Evolutionary conservation across 2,888 invertebrate species (phyloP).

Genomic region (Chrysina gloriosa): DNA sequence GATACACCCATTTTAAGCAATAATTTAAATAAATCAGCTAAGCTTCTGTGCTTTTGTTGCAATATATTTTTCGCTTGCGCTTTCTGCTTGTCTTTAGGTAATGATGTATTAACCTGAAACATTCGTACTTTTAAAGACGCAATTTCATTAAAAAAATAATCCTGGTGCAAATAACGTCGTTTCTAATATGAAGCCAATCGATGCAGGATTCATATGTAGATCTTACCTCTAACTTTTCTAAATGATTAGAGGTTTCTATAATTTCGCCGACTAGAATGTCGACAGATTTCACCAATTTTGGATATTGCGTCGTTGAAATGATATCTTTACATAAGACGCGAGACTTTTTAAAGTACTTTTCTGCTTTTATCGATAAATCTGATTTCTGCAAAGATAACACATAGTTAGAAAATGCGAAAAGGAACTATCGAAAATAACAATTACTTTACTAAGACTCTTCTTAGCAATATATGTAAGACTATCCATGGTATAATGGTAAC

Average conservation of each 20-base stretch:
- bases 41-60: constrained; percentile 85
- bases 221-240: constrained; percentile 74
- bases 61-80: constrained; percentile 84
- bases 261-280: constrained; percentile 76
- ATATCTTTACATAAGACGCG: constrained; percentile 74
- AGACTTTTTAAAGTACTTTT: constrained; percentile 69
- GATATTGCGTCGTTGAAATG: constrained; percentile 70
- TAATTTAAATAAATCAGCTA: constrained; percentile 87
- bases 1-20: constrained; percentile 82
- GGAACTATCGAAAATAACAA: neutral
- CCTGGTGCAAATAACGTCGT: too few species aligned
- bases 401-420: neutral
- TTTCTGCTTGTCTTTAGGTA: constrained; percentile 79
- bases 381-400: too few species aligned
- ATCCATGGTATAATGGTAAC: constrained; percentile 66
- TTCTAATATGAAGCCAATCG: too few species aligned
- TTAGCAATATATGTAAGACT: constrained; percentile 57
- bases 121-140: constrained; percentile 26
- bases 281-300: constrained; percentile 71
- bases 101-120: constrained; percentile 68
- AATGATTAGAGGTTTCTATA: constrained; percentile 75
- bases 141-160: too few species aligned
- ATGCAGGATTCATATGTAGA: too few species aligned
- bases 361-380: constrained; percentile 31
- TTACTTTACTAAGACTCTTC: constrained; percentile 11